A percentile compares a stretch with the other conserved stretches of the same genome.
Evolutionary conservation across 1,140 invertebrate species (phyloP).

Genomic region (Drosophila malerkotliana): DNA sequence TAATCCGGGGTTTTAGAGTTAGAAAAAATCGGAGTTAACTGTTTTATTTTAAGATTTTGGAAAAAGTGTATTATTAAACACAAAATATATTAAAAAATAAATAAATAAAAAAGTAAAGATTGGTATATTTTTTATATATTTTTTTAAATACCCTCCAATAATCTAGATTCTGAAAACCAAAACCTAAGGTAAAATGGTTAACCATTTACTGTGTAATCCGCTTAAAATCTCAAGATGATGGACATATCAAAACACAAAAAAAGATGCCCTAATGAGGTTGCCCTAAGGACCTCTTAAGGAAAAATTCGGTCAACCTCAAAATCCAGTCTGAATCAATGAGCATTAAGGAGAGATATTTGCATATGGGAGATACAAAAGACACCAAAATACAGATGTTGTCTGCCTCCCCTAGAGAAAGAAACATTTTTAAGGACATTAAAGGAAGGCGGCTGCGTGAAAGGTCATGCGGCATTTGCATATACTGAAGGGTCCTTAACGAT

Average conservation of each 20-base stretch:
- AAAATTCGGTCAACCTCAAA: slow-evolving; percentile 63
- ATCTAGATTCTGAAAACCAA: neutral
- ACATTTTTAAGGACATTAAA: slow-evolving; percentile 24
- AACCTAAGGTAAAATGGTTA: slow-evolving; percentile 45
- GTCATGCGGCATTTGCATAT: slow-evolving; percentile 57
- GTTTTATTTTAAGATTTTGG: no score
- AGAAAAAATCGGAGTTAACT: no score
- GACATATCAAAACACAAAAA: slow-evolving; percentile 65
- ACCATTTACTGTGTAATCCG: slow-evolving; percentile 76
- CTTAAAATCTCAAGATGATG: slow-evolving; percentile 72
- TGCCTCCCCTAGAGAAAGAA: slow-evolving; percentile 6
- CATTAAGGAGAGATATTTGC: slow-evolving; percentile 50
- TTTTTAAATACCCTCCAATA: neutral
- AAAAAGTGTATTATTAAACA: no score
- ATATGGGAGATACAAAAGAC: slow-evolving; percentile 39
- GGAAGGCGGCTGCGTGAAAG: slow-evolving; percentile 40
- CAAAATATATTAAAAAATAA: no score
- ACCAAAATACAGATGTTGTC: slow-evolving; percentile 22
- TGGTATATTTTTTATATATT: no score
- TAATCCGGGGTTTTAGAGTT: no score
- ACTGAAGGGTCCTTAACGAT: slow-evolving; percentile 45
- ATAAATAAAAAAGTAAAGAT: no score
- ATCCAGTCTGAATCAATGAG: slow-evolving; percentile 27
- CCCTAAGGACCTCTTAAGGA: slow-evolving; percentile 11
- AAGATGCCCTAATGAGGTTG: slow-evolving; percentile 56